A percentile compares a stretch with the other conserved stretches of the same genome.
Conservation (phyloP, 2,888 invertebrate species). For the Plebejus anna region DNA sequence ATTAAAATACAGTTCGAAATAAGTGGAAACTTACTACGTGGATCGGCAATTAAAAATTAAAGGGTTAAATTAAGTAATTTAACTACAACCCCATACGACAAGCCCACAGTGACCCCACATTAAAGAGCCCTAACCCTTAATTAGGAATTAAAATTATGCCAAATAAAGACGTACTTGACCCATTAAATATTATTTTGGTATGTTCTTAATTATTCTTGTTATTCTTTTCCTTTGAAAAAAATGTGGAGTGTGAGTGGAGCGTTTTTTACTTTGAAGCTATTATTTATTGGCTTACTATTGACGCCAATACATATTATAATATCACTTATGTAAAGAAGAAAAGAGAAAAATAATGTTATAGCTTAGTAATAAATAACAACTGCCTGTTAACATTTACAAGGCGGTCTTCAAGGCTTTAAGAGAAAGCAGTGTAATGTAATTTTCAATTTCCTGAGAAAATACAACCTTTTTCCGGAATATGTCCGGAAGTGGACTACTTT, state of each 20-base stretch:
- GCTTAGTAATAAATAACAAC: background rate
- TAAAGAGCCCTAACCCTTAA: constrained; percentile 15
- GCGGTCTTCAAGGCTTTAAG: background rate
- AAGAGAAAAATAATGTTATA: background rate
- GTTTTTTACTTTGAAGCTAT: no score
- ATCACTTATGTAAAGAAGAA: background rate
- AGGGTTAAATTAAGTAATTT: constrained; percentile 11
- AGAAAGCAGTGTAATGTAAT: background rate
- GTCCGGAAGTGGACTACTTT: background rate
- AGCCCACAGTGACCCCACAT: constrained; percentile 6
- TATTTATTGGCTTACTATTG: background rate
- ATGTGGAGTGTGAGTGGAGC: background rate
- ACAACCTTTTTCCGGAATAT: background rate
- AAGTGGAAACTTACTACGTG: background rate
- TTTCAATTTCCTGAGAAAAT: constrained; percentile 2
- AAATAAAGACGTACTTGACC: background rate
- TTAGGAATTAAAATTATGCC: constrained; percentile 1
- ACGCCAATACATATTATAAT: background rate
- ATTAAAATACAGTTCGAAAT: background rate
- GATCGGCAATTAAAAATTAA: background rate
- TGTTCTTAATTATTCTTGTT: background rate
- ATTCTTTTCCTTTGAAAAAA: background rate
- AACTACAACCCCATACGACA: constrained; percentile 9
- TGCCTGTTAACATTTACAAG: background rate
- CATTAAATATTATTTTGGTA: background rate